Base-by-base conservation (phyloP, 2,797 vertebrate genomes). In the Eleutherodactylus coqui region DNA sequence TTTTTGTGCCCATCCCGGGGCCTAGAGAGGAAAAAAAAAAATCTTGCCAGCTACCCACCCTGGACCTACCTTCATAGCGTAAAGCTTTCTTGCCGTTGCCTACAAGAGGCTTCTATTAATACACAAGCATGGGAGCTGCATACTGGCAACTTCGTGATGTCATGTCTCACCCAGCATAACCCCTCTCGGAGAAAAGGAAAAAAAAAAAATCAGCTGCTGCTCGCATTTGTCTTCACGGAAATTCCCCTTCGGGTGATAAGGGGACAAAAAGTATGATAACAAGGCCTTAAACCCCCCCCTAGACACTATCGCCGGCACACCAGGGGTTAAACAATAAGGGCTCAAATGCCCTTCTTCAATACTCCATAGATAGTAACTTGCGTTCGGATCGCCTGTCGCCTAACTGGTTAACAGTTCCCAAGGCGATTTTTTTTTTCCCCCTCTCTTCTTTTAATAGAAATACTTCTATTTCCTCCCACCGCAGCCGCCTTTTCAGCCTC, bases 91-190 rank as follows among this genome's bases (percentile, higher is more conserved):
- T 17, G 3, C 55, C 70, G 6, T 29, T 43, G 38, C 49, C 38
- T 55, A 13, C 13, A 19, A 34, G 73, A 81, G 32, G 70, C 2
- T 41, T 38, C 85, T 87, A 87, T 83, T 79, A 70, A 78, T 83
- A 87, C 36, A 45, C 34, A 41, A 70, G 55, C 47, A 60, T 70
- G 75, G 62, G 45, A 69, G 70, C 70, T 73, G 49, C 32, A 1
- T 34, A 53, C 43, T 60, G 73, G 53, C 34, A 53, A 8, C 51
- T 77, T 82, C 45, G 16, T 79, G 49, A 87, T 67, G 60, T 78
- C 73, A 45, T 21, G 49, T 77, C 72, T 70, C 60, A 70, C 80
- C 80, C 72, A 70, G 70, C 32, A 34, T 86, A 75, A 86, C 85
- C 85, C 73, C 49, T 72, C 70, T 16, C 21, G 8, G 51, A 27